Percentiles rank a stretch among this genome's conserved stretches.
Conservation (phyloP, 2,888 invertebrate species). For the Nebria brevicollis region DNA sequence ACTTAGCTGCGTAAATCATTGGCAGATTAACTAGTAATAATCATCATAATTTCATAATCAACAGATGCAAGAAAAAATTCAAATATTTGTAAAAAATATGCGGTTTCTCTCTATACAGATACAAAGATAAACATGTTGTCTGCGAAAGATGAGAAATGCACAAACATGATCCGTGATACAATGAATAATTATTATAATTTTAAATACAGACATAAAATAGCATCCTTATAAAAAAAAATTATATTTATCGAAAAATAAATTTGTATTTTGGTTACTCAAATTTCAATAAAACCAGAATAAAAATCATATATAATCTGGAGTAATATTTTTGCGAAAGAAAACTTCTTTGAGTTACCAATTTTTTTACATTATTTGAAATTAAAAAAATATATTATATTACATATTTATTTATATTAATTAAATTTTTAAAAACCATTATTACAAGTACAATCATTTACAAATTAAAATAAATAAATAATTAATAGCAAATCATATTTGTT, state of each 20-base stretch:
- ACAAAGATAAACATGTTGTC: constrained; percentile 25
- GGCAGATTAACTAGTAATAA: too few species aligned
- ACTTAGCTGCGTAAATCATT: too few species aligned
- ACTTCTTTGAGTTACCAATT: not conserved
- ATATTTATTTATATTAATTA: too few species aligned
- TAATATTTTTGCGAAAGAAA: not conserved
- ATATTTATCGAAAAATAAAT: not conserved
- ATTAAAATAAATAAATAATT: too few species aligned
- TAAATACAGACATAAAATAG: not conserved
- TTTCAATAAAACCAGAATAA: not conserved
- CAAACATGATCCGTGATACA: constrained; percentile 32
- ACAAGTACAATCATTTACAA: too few species aligned
- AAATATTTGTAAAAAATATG: not conserved
- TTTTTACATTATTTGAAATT: not conserved
- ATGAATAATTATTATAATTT: not conserved
- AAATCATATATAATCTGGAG: not conserved
- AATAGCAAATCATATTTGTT: too few species aligned
- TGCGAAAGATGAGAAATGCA: constrained; percentile 23
- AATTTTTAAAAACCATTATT: too few species aligned
- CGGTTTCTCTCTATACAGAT: constrained; percentile 25
- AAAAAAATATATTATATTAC: not conserved
- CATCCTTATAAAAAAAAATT: not conserved
- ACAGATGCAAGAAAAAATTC: not conserved
- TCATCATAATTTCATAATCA: too few species aligned
- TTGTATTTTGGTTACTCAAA: not conserved